Evolutionary conservation across 1,140 invertebrate species (phyloP), one percentile per base, ranked within the genome.

Genomic region (Atta cephalotes): DNA sequence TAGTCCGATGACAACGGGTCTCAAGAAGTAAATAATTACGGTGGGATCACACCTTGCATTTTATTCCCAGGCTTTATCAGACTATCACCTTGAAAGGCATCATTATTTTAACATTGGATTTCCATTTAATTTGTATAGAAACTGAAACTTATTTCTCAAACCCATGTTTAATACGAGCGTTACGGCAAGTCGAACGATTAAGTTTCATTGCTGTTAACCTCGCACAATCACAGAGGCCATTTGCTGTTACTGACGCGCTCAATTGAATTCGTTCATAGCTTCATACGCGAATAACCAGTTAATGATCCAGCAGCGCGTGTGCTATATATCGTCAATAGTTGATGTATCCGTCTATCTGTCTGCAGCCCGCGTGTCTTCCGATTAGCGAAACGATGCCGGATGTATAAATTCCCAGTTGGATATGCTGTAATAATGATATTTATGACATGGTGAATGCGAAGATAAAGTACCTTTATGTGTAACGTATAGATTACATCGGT

Each of bases 181-280:
- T 39, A 70, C 7, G 49, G 10, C n/a, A 81, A 78, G 31, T 74
- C 56, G 21, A 62, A 84, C 28, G 25, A 84, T 63, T 51, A 84
- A 84, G n/a, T 76, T 62, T 76, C 39, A 74, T 62, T 62, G 12
- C 53, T 10, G 58, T 62, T 62, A 51, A 84, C 4, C 14, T 51
- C 7, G 21, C 3, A 10, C 78, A 70, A n/a, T 58, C 56, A n/a
- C 31, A 9, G 21, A 25, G 16, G n/a, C 63, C 76, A 49, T 80
- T 86, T 21, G 25, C 71, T 10, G 53, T 65, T 79, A 58, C 49
- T 79, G 53, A 39, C 78, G 39, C 79, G 58, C 39, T 21, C 68
- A 82, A 86, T 72, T 82, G 85, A 86, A 86, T 82, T 49, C 56
- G 28, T 76, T 74, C 39, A 51, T 51, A 45, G 56, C 39, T 84